phyloP scores from a whole-genome alignment of 23 tunicate genomes.

The Ascidia mentula region DNA sequence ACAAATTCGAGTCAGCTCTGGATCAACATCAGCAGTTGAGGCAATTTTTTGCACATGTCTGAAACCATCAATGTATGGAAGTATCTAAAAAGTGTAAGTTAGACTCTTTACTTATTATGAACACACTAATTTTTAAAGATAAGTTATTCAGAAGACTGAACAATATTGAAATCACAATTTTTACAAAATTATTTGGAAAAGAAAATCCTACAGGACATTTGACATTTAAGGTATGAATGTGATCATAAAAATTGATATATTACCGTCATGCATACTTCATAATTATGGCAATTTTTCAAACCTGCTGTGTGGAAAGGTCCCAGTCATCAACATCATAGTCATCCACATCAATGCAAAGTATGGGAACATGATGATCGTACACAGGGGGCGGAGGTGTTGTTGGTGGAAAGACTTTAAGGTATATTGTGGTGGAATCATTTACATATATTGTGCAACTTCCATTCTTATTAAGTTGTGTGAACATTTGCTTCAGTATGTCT shows the following conservation, averaged over 20 bases:
- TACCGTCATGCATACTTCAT: too few relatives aligned
- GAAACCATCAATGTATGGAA: conserved; percentile 91
- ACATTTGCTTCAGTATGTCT: conserved; percentile 64
- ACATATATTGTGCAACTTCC: conserved; percentile 67
- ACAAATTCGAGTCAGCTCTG: conserved; percentile 66
- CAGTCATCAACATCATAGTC: conserved; percentile 44
- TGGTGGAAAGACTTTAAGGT: conserved; percentile 89
- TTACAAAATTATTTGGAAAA: too few relatives aligned
- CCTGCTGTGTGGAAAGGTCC: conserved; percentile 89
- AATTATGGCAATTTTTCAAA: too few relatives aligned
- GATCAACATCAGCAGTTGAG: conserved; percentile 77
- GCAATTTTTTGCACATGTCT: conserved; percentile 91
- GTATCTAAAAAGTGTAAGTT: conserved; percentile 36
- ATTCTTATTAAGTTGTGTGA: conserved; percentile 40
- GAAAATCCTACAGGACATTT: too few relatives aligned
- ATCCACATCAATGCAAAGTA: conserved; percentile 39
- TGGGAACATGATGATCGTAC: conserved; percentile 82
- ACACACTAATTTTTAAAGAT: too few relatives aligned
- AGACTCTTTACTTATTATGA: too few relatives aligned
- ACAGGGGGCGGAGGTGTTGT: conserved; percentile 52
- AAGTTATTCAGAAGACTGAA: too few relatives aligned
- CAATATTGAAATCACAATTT: too few relatives aligned
- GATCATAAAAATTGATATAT: too few relatives aligned
- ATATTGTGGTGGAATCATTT: conserved; percentile 61
- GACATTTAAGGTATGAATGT: too few relatives aligned